phyloP scores from a whole-genome alignment of 2,113 vertebrate species.

The Gobius niger region DNA sequence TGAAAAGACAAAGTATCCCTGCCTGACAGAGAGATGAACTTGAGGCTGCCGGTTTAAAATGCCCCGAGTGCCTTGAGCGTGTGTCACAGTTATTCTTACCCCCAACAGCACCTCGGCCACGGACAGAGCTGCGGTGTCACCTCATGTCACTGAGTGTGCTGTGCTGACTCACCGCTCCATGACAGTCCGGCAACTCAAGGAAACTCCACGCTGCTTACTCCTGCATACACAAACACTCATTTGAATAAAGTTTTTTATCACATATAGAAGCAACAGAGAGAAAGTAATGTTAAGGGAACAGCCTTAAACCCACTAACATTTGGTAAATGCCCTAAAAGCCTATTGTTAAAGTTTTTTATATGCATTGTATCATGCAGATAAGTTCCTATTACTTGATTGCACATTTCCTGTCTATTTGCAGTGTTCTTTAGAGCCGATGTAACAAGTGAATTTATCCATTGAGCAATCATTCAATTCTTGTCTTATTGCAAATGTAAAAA shows the following conservation, averaged over 20 bases:
- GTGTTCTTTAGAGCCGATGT: not conserved
- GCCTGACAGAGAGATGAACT: conserved; percentile 12
- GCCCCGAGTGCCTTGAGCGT: conserved; percentile 44
- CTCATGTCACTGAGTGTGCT: conserved; percentile 35
- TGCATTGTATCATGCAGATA: too few relatives aligned
- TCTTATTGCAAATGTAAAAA: too few relatives aligned
- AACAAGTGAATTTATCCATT: too few relatives aligned
- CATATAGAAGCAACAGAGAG: too few relatives aligned
- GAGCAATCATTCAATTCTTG: too few relatives aligned
- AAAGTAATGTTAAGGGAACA: too few relatives aligned
- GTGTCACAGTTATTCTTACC: conserved; percentile 69
- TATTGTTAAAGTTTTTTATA: too few relatives aligned
- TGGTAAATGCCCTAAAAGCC: too few relatives aligned
- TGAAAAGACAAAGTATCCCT: not conserved
- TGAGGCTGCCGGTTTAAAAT: conserved; percentile 29
- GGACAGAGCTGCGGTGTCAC: conserved; percentile 47
- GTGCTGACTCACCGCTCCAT: conserved; percentile 62
- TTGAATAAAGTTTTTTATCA: not conserved
- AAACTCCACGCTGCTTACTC: conserved; percentile 14
- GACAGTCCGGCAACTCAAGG: conserved; percentile 15
- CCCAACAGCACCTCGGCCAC: not conserved
- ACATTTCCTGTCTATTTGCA: not conserved
- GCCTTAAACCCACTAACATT: too few relatives aligned
- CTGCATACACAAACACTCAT: not conserved
- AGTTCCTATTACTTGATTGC: too few relatives aligned